Conservation (phyloP, 2,888 invertebrate genomes). For the Deladenus siricidicola region DNA sequence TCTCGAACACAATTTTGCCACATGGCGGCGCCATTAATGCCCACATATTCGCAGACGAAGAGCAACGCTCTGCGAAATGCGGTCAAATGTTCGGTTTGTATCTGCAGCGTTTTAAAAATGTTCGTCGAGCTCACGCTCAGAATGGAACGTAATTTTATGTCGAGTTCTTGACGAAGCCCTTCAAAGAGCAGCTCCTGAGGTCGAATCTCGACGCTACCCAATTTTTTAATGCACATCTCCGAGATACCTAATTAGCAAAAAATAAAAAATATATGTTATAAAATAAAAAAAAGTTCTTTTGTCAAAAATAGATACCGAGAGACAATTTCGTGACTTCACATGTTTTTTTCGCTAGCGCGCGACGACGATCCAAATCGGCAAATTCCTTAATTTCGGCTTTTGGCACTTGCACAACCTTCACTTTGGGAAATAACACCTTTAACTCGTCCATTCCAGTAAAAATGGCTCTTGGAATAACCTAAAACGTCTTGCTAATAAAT, state of each 20-base stretch:
- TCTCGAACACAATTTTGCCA: slow-evolving; percentile 29
- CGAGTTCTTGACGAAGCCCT: slow-evolving; percentile 39
- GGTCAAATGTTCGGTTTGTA: slow-evolving; percentile 10
- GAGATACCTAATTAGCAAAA: slow-evolving; percentile 27
- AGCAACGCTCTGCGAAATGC: slow-evolving; percentile 32
- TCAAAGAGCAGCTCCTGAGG: slow-evolving; percentile 36
- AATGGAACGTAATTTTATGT: slow-evolving; percentile 23
- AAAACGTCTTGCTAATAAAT: no score
- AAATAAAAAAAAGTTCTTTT: not conserved
- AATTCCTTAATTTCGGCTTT: slow-evolving; percentile 26
- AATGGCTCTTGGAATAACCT: slow-evolving; percentile 31
- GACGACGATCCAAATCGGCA: slow-evolving; percentile 30
- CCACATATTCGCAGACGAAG: slow-evolving; percentile 47
- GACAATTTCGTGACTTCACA: slow-evolving; percentile 38
- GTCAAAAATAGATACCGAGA: slow-evolving; percentile 12
- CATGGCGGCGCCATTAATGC: slow-evolving; percentile 36
- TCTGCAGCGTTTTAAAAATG: slow-evolving; percentile 12
- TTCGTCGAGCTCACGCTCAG: slow-evolving; percentile 6
- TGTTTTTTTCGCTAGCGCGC: slow-evolving; percentile 37
- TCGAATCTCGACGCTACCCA: slow-evolving; percentile 29
- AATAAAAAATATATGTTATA: not conserved
- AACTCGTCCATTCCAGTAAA: slow-evolving; percentile 29
- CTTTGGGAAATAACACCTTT: slow-evolving; percentile 22
- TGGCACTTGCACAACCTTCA: slow-evolving; percentile 18
- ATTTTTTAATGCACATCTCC: slow-evolving; percentile 26